Conservation (phyloP, 1,140 invertebrate genomes). For the Zaprionus vittiger region DNA sequence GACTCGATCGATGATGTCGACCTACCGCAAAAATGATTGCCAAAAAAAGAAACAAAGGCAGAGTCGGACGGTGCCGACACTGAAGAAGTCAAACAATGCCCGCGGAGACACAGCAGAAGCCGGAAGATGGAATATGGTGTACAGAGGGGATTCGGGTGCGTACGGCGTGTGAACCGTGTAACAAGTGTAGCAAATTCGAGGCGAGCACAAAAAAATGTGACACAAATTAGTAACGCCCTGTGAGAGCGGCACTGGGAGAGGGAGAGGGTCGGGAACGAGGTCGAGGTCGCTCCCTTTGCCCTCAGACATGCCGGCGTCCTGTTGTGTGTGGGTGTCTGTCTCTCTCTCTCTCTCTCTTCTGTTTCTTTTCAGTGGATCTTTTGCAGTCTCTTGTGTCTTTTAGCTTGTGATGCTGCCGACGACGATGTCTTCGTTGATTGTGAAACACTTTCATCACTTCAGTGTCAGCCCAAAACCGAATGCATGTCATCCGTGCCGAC, state of each 20-base stretch:
- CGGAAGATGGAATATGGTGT: slow-evolving; percentile 58
- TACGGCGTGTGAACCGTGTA: slow-evolving; percentile 81
- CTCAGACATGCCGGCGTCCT: slow-evolving; percentile 56
- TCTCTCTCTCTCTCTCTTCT: slow-evolving; percentile 10
- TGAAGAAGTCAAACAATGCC: slow-evolving; percentile 27
- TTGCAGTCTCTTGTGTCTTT: slow-evolving; percentile 13
- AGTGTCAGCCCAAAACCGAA: slow-evolving; percentile 52
- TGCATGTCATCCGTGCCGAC: slow-evolving; percentile 65
- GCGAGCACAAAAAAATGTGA: slow-evolving; percentile 69
- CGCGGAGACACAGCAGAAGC: slow-evolving; percentile 38
- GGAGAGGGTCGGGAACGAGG: not conserved
- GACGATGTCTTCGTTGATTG: slow-evolving; percentile 69
- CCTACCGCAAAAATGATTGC: slow-evolving; percentile 80
- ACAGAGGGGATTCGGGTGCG: slow-evolving; percentile 16
- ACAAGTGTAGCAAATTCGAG: slow-evolving; percentile 78
- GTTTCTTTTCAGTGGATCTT: slow-evolving; percentile 1
- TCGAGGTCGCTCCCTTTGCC: slow-evolving; percentile 30
- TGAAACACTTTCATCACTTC: slow-evolving; percentile 80
- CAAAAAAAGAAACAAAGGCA: slow-evolving; percentile 41
- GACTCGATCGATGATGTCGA: slow-evolving; percentile 75
- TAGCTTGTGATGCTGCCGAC: slow-evolving; percentile 70
- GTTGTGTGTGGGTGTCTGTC: slow-evolving; percentile 33
- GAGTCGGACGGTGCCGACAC: not conserved
- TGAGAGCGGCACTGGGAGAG: slow-evolving; percentile 1
- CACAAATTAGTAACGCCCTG: slow-evolving; percentile 78